Evolutionary conservation across 2,888 invertebrate species (phyloP), one percentile per base, ranked within the genome.

Genomic region (Dolichopus griseipennis): DNA sequence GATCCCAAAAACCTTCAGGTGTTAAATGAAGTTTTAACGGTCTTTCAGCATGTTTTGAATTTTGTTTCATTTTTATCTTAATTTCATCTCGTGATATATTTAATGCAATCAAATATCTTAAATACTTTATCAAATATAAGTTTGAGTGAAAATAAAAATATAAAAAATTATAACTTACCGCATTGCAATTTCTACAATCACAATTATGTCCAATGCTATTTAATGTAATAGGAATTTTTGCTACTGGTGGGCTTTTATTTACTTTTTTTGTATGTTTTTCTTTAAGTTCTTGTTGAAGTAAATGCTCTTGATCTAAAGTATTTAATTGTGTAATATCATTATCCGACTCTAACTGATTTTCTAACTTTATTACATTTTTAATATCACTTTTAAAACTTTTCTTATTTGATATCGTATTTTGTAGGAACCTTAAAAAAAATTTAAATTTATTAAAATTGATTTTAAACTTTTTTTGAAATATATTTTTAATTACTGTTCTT

Each of bases 1-100:
- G 81, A 73, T 81, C 76, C 81, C 81, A 81, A 70, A 80, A 81
- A 5, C 77, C 79, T 3, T 75, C 75, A 0, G 81, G 81, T 0
- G 80, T 78, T 62, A 74, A 73, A 68, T 73, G 68, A 15, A 73
- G 3, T 69, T 52, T 37, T n/a, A 71, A 68, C 7, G 72, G 73
- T 0, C 68, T 68, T 1, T 73, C 72, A n/a, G 75, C 73, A 20
- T 75, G 73, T 52, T 76, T 77, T 18, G 72, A 74, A 68, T 79
- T 80, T 43, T 76, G 74, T 7, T 71, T 70, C 34, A 79, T 69
- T 71, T 78, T 77, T 34, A 72, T 65, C 64, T 73, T 70, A 64
- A 80, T 75, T 69, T 79, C 75, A 43, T 73, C 69, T 20, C 77
- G 75, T 1, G 73, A 73, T 61, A 79, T 69, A 61, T 52, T 52